Evolutionary conservation across 2,797 vertebrate species (phyloP), one percentile per base, ranked within the genome.

Genomic region (Hipposideros larvatus): DNA sequence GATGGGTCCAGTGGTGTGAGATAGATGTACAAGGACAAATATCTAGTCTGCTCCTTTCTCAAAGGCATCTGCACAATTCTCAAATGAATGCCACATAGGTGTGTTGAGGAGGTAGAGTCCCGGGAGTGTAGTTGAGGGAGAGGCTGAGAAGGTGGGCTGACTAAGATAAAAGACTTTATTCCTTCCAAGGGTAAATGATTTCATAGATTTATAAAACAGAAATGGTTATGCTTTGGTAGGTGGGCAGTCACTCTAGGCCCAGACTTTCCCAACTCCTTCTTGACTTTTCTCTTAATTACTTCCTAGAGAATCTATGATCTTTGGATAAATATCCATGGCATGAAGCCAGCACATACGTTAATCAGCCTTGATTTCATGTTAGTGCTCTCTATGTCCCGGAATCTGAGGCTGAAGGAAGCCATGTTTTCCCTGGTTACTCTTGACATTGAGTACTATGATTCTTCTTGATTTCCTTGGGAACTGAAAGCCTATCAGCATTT

Each of bases 241-340:
- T 28, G 26, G 48, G 4, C 3, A 34, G 18, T 75, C 63, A 66
- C 14, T 78, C 37, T 19, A 57, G 22, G 48, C 7, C 13, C 11
- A 57, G 22, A 61, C 1, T 90, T 83, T 43, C 48, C 22, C 11
- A 5, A 41, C 19, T 74, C 92, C 48, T 8, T 87, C 11, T 46
- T 90, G 31, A 43, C 3, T 92, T 95, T 89, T 86, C 24, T 51
- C 51, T 75, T 70, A 41, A 43, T 94, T 48, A 78, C 41, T 83
- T 65, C 63, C 31, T 59, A 53, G 11, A 78, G 28, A 37, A 92
- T 68, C 41, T 77, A 18, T 26, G 4, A 34, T 57, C 31, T 96
- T 61, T 75, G n/a, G 13, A 18, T 87, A 92, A 68, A 37, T 13
- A 31, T 8, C 41, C 10, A 18, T 9, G 15, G 7, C 22, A 61